Evolutionary conservation across 1,140 invertebrate genomes (phyloP), one percentile per base, ranked within the genome.

Genomic region (Bilobella aurantiaca): DNA sequence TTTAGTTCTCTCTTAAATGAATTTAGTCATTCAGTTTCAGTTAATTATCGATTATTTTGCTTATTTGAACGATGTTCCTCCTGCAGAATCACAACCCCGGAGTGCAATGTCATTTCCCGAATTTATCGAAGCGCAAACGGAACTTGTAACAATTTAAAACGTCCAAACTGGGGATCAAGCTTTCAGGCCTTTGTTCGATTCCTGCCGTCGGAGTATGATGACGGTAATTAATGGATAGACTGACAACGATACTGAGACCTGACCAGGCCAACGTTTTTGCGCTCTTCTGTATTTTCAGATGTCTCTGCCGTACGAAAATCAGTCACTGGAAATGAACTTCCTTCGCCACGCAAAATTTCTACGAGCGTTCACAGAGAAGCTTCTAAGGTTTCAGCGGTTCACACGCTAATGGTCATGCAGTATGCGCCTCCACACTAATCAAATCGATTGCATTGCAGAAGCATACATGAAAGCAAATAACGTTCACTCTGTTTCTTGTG

Each of bases 381-480:
- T 25, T 74, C 75, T 18, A 63, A 69, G 1, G 72, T 75, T n/a
- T 73, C 76, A 12, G 65, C 68, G 16, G 70, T 72, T 31, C 77
- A 87, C 8, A 90, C 88, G 0, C 84, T 90, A 47, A 85, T 92
- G 83, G 78, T 90, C 16, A 90, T 90, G 83, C 89, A 92, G 75
- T 72, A 68, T 56, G 62, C 62, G 1, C 2, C 23, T 12, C 16
- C 5, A 12, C 8, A 42, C 8, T 42, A 16, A 12, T 18, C 34
- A 31, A 59, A 28, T 21, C 12, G 3, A 29, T 28, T 59, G 14
- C 3, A 59, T 3, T 59, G 23, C 25, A 59, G 21, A 58, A 53
- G 23, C 3, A 53, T 8, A 58, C n/a, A n/a, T n/a, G n/a, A n/a
- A n/a, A n/a, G n/a, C n/a, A 58, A 58, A 12, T 58, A 58, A 58